These are phyloP conservation scores for Eptatretus atami DNA, from an alignment of 2,797 vertebrate species.

Conservation along the genomic window DNA sequence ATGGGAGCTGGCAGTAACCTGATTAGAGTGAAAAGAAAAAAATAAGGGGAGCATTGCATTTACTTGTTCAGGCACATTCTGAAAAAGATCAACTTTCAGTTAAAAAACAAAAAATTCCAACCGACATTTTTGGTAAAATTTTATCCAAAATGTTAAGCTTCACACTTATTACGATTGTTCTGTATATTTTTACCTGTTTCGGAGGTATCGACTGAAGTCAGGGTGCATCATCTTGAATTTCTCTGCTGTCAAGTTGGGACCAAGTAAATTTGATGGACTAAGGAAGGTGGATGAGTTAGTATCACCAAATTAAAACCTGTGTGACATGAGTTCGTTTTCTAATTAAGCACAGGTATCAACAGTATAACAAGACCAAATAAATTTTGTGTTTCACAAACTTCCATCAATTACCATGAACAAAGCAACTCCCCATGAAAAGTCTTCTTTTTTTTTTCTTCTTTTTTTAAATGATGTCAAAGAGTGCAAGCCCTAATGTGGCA, in stretches of 20 bases:
- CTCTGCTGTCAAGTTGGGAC: background rate
- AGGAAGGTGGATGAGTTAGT: too few relatives aligned
- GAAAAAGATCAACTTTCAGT: background rate
- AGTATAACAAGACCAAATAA: too few relatives aligned
- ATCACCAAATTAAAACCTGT: too few relatives aligned
- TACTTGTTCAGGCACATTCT: background rate
- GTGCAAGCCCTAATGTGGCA: too few relatives aligned
- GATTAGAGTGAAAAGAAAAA: background rate
- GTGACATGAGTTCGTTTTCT: too few relatives aligned
- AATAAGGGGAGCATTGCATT: background rate
- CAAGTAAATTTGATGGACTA: too few relatives aligned
- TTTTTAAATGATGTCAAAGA: too few relatives aligned
- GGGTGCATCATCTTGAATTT: slow-evolving; percentile 1
- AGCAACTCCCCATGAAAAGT: too few relatives aligned
- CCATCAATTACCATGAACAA: too few relatives aligned
- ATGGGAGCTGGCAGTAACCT: slow-evolving; percentile 21
- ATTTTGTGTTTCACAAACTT: too few relatives aligned
- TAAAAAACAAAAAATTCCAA: background rate
- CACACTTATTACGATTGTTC: background rate
- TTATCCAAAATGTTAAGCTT: background rate
- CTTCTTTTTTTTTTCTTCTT: too few relatives aligned
- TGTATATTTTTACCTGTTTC: background rate
- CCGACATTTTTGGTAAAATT: background rate
- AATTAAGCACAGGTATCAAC: too few relatives aligned
- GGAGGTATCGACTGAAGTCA: background rate